These are phyloP conservation scores for Falco naumanni DNA, from an alignment of 2,797 vertebrate genomes.

Conservation along the genomic window DNA sequence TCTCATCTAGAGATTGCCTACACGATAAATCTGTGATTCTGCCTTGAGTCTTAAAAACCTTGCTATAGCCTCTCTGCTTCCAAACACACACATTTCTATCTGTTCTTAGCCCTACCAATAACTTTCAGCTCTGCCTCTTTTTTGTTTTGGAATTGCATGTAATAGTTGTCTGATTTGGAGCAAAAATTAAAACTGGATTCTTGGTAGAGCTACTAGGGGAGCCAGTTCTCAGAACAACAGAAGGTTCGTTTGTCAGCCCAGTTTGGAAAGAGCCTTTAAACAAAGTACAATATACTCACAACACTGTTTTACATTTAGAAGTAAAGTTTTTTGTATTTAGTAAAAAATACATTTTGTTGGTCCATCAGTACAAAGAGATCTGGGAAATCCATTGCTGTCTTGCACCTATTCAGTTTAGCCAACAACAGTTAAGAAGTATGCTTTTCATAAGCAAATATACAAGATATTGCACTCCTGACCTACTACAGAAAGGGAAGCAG, in stretches of 20 bases:
- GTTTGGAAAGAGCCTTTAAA: neutral
- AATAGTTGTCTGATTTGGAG: neutral
- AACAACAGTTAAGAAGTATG: neutral
- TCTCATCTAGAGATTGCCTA: neutral
- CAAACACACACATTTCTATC: neutral
- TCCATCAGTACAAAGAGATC: neutral
- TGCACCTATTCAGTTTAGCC: neutral
- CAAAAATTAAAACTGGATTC: neutral
- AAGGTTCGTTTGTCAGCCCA: neutral
- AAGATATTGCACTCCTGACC: neutral
- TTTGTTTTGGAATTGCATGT: neutral
- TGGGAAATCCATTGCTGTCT: neutral
- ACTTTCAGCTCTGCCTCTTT: neutral
- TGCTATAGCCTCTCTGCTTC: neutral
- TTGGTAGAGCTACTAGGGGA: neutral
- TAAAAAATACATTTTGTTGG: slow-evolving; percentile 32
- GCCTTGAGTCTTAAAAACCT: neutral
- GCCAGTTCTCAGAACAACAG: neutral
- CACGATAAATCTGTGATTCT: neutral
- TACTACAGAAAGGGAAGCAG: neutral
- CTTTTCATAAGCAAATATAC: neutral
- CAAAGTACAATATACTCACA: neutral
- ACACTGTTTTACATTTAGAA: neutral
- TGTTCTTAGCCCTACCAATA: neutral
- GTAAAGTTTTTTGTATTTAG: slow-evolving; percentile 1